Conservation (phyloP, 64 coral and sea anemone genomes). For the Hydrozoanthus tunicans region DNA sequence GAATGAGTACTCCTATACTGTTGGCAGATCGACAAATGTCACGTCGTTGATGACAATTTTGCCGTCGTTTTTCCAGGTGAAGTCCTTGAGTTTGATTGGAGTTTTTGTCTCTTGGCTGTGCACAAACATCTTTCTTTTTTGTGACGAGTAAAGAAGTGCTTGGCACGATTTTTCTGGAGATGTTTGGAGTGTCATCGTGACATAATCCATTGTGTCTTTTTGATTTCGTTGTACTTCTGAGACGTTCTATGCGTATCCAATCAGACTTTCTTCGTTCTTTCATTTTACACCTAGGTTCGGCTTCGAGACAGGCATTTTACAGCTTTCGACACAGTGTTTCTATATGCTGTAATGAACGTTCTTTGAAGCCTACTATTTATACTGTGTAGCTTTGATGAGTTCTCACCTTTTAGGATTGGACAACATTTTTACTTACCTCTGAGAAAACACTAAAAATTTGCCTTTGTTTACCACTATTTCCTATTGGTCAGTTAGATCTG, state of each 20-base stretch:
- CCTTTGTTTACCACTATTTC: constrained; percentile 27
- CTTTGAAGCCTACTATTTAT: constrained; percentile 39
- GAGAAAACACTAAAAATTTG: no score
- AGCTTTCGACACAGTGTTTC: constrained; percentile 63
- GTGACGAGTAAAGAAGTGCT: constrained; percentile 25
- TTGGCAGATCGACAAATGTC: neutral
- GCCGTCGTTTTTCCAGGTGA: neutral
- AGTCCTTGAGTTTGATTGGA: constrained; percentile 25
- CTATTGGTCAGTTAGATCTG: constrained; percentile 58
- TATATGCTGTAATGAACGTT: constrained; percentile 44
- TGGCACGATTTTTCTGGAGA: neutral
- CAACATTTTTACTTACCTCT: no score
- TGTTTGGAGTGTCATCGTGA: constrained; percentile 8
- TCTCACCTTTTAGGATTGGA: constrained; percentile 17
- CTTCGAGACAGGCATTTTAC: constrained; percentile 60
- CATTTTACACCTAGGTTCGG: constrained; percentile 28
- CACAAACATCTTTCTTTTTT: neutral
- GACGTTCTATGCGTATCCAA: neutral
- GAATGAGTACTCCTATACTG: constrained; percentile 26
- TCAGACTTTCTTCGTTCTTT: constrained; percentile 14
- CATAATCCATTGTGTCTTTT: constrained; percentile 15
- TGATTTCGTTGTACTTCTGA: constrained; percentile 5
- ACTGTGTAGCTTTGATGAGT: constrained; percentile 21
- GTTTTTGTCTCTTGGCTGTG: constrained; percentile 2
- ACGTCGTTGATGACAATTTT: constrained; percentile 47